Conservation (phyloP, 2,113 vertebrate species). For the Oreotrochilus melanogaster region DNA sequence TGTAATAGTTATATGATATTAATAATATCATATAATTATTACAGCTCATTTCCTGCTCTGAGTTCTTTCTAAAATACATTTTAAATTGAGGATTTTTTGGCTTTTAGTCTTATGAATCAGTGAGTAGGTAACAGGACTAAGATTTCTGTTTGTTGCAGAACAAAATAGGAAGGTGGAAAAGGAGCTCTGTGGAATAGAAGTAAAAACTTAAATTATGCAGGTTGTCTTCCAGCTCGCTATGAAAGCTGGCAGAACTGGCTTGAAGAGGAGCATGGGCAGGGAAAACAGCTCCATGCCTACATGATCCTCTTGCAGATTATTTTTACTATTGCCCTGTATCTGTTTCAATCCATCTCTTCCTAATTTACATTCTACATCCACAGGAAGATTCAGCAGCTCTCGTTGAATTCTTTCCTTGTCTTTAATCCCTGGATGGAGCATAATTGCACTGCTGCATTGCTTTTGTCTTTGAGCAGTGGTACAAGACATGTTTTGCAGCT, state of each 20-base stretch:
- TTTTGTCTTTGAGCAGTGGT: not conserved
- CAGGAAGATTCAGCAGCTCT: not conserved
- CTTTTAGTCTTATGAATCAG: not conserved
- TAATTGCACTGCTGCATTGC: not conserved
- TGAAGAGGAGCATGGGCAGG: not conserved
- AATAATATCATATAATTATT: too few relatives aligned
- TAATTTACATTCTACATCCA: not conserved
- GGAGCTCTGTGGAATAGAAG: not conserved
- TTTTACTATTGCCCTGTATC: not conserved
- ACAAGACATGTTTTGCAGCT: not conserved
- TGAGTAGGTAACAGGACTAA: not conserved
- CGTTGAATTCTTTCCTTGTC: not conserved
- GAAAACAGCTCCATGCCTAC: not conserved
- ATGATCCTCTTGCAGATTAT: not conserved
- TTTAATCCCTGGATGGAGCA: not conserved
- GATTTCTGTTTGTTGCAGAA: not conserved
- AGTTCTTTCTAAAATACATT: not conserved
- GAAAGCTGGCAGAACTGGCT: not conserved
- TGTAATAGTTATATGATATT: too few relatives aligned
- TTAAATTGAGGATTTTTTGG: not conserved
- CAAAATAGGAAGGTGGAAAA: not conserved
- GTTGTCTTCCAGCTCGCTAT: not conserved
- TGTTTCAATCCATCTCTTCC: not conserved
- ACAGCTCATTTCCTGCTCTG: not conserved
- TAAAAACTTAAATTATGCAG: not conserved